Percentiles rank a stretch among this genome's conserved stretches.
Evolutionary conservation across 2,113 vertebrate species (phyloP).

Genomic region (Alouatta palliata): DNA sequence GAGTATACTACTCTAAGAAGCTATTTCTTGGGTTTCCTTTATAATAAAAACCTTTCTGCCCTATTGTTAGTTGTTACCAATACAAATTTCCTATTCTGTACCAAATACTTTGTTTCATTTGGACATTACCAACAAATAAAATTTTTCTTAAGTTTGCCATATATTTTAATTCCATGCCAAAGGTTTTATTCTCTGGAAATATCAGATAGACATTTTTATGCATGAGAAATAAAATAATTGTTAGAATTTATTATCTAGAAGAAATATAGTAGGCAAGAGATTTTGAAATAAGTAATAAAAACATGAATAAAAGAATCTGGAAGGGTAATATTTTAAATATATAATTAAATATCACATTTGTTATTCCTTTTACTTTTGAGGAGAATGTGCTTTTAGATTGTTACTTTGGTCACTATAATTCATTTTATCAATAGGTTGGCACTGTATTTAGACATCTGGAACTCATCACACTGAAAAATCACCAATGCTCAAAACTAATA

Average conservation of each 20-base stretch:
- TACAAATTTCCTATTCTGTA: neutral
- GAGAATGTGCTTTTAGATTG: slow-evolving; percentile 42
- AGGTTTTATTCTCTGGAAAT: slow-evolving; percentile 27
- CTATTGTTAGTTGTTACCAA: neutral
- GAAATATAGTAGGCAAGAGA: neutral
- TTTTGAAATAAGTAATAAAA: slow-evolving; percentile 51
- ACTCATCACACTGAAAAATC: slow-evolving; percentile 12
- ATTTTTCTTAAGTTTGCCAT: neutral
- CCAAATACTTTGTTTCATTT: slow-evolving; percentile 22
- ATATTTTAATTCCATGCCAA: slow-evolving; percentile 41
- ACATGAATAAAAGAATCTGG: neutral
- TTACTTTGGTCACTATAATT: slow-evolving; percentile 14
- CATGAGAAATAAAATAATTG: neutral
- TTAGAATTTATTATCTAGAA: slow-evolving; percentile 19
- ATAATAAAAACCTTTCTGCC: neutral
- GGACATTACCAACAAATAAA: neutral
- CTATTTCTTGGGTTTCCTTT: neutral
- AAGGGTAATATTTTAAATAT: slow-evolving; percentile 49
- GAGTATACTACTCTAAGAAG: neutral
- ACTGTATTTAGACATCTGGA: slow-evolving; percentile 63
- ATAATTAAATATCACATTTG: slow-evolving; percentile 52
- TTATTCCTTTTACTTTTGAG: slow-evolving; percentile 53
- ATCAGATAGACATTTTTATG: neutral
- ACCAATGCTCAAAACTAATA: slow-evolving; percentile 34
- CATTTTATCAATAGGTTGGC: slow-evolving; percentile 64